Conservation (phyloP, 1,140 invertebrate genomes). For the Papilio machaon region DNA sequence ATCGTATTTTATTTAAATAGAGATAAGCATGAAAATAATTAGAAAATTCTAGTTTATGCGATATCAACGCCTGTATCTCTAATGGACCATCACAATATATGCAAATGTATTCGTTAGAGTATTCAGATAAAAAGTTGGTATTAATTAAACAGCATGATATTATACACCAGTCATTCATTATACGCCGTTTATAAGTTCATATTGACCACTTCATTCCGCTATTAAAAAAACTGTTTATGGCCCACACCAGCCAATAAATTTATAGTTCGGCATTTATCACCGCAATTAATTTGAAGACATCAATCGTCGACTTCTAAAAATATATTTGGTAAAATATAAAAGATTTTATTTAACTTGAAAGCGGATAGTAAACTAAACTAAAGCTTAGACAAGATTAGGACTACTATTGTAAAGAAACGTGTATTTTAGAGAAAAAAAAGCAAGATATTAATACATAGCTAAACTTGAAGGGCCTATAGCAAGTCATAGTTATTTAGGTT, state of each 20-base stretch:
- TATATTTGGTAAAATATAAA: background rate
- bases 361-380: background rate
- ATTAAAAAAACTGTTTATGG: slow-evolving; percentile 20
- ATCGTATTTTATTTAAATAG: background rate
- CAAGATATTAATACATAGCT: background rate
- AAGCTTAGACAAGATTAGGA: background rate
- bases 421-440: background rate
- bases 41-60: background rate
- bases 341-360: background rate
- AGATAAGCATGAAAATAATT: background rate
- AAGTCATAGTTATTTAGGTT: background rate
- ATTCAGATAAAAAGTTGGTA: background rate
- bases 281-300: background rate
- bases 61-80: background rate
- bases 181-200: background rate
- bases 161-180: background rate
- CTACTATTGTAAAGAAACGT: background rate
- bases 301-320: background rate
- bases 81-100: background rate
- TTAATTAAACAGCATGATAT: slow-evolving; percentile 17
- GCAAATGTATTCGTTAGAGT: slow-evolving; percentile 1
- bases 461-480: background rate
- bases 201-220: slow-evolving; percentile 3
- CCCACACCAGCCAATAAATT: slow-evolving; percentile 6
- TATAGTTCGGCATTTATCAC: background rate